Conservation (phyloP, 2,888 invertebrate genomes). For the Lasius platythorax region DNA sequence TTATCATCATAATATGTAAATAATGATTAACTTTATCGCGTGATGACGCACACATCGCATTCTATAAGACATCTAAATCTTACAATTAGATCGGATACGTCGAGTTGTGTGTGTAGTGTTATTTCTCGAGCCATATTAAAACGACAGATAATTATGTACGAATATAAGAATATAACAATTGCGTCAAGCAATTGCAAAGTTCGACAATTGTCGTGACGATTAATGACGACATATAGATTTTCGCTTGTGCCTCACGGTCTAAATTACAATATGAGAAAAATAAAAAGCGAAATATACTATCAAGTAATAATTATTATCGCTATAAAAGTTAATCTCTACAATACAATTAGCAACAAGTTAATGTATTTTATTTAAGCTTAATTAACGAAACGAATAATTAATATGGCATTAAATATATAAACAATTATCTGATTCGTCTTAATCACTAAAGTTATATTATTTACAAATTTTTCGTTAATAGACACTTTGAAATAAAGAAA, state of each 20-base stretch:
- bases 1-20: not conserved
- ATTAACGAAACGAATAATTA: not conserved
- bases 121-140: slow-evolving; percentile 1
- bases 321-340: not conserved
- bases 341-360: not conserved
- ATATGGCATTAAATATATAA: not conserved
- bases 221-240: not conserved
- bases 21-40: not conserved
- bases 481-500: not conserved
- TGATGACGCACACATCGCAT: not conserved
- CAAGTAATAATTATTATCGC: not conserved
- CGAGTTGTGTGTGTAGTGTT: not conserved
- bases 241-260: not conserved
- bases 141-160: not conserved
- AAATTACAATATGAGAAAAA: not conserved
- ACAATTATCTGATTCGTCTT: not conserved
- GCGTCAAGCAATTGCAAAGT: not conserved
- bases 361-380: not conserved
- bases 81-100: not conserved
- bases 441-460: not conserved
- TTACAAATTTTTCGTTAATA: not conserved
- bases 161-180: not conserved
- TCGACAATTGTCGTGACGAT: not conserved
- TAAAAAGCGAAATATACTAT: not conserved
- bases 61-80: not conserved